Evolutionary conservation across 1,140 invertebrate species (phyloP), one percentile per base, ranked within the genome.

Genomic region (Drosophila burlai): DNA sequence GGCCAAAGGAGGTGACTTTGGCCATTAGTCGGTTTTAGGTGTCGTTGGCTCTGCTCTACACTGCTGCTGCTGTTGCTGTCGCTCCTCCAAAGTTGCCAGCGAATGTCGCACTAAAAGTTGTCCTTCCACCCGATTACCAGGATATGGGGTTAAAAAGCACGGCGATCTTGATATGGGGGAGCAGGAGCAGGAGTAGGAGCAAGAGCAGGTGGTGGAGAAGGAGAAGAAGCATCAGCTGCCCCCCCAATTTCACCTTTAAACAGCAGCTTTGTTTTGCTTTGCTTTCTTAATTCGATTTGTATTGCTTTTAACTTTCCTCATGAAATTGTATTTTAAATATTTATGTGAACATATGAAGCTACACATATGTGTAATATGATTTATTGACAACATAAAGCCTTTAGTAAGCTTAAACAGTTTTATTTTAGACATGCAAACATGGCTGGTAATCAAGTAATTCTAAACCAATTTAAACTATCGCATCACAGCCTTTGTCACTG

Each of bases 1-100:
- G 26, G 50, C 15, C 65, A 18, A 50, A 72, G 66, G 45, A 49
- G 45, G 38, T 73, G 68, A 73, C 69, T 73, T 73, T 60, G 45
- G 31, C 67, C 68, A 74, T 74, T 73, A 73, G 68, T 73, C 38
- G 68, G 71, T 74, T 74, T 73, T 74, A 72, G 69, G 69, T 73
- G 69, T 73, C 68, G 45, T 72, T 73, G 29, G 34, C 29, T 18
- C 43, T 16, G 26, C 64, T 10, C n/a, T 15, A n/a, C 36, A 11
- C n/a, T 57, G 61, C 13, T 21, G 34, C 36, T 64, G n/a, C 34
- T 0, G 34, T 4, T 47, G 31, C 7, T 55, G 21, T n/a, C 34
- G 34, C 9, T 60, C 15, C 45, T 40, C 45, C 50, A 73, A 73
- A 73, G 21, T 73, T 73, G 40, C 38, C 45, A 15, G 43, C 50